Evolutionary conservation across 2,113 vertebrate species (phyloP), one percentile per base, ranked within the genome.

Genomic region (Coptodon bakossiorum): DNA sequence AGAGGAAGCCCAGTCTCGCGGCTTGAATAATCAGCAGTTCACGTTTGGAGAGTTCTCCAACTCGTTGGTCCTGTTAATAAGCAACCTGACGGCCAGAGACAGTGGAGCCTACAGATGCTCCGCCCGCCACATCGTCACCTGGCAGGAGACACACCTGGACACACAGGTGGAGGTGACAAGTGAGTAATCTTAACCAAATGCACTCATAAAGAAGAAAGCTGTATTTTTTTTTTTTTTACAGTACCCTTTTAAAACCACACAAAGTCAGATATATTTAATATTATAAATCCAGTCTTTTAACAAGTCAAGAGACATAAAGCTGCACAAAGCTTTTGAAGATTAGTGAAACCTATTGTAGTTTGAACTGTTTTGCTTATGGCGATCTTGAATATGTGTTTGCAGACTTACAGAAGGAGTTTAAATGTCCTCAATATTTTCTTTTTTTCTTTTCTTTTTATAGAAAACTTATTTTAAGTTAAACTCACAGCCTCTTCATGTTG

Each of bases 71-170:
- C 95, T 98, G 45, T 90, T 93, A 91, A 90, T 98, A 92, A 97
- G 94, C 91, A 99, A 99, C 1, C 96, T 98, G 71, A 97, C 97
- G 6, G 95, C 95, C 90, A 92, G 93, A 88, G 95, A 98, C 81
- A 97, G 98, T 2, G 98, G 98, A 92, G 96, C 85, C 73, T 99
- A 99, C 92, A 95, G 96, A 91, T 99, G 99, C 96, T 95, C 96
- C 84, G 96, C 96, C 91, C 96, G 86, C 90, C 97, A 98, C 90
- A 88, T 96, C 84, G 83, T 97, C 93, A 98, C 97, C 3, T 96
- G 97, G 89, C 96, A 98, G 96, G 95, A 97, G 85, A 91, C 94
- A 68, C 96, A 97, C 91, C 97, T 96, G 95, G 97, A 97, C 92
- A 96, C 96, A 95, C 96, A 96, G 92, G 95, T 99, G 94, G 93